Percentiles rank a stretch among this genome's conserved stretches.
Evolutionary conservation across 2,797 vertebrate species (phyloP).

Genomic region (Tadarida brasiliensis): DNA sequence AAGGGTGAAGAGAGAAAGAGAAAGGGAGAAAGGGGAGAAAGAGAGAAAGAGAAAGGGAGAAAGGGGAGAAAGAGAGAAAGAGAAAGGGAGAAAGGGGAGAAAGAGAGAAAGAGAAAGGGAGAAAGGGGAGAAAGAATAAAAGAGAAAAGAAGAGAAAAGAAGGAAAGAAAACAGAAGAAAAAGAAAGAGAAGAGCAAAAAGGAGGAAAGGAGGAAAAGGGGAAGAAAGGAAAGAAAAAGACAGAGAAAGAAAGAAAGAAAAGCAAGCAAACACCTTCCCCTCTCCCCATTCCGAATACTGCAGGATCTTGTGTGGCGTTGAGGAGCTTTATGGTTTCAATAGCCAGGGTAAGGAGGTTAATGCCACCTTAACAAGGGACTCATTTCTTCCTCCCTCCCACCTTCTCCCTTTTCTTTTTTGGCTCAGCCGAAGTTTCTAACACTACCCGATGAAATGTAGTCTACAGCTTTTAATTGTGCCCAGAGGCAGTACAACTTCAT

Average conservation of each 20-base stretch:
- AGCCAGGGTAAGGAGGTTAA: slow-evolving; percentile 85
- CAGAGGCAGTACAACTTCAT: slow-evolving; percentile 89
- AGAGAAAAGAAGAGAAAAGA: fast-evolving
- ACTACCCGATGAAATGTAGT: slow-evolving; percentile 88
- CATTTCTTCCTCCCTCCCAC: slow-evolving; percentile 63
- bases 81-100: fast-evolving
- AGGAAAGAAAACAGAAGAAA: fast-evolving
- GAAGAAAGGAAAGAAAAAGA: not conserved
- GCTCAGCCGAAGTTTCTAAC: slow-evolving; percentile 88
- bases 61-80: fast-evolving
- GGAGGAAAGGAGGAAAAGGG: not conserved
- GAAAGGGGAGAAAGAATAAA: fast-evolving
- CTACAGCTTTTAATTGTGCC: slow-evolving; percentile 91
- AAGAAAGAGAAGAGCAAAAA: not conserved
- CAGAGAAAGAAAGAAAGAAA: not conserved
- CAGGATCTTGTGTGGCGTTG: not conserved
- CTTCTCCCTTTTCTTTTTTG: slow-evolving; percentile 81
- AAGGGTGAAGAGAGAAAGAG: fast-evolving
- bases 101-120: not conserved
- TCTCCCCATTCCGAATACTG: not conserved
- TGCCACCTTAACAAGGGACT: slow-evolving; percentile 85
- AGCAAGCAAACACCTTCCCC: not conserved
- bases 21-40: fast-evolving
- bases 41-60: fast-evolving
- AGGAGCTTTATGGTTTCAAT: slow-evolving; percentile 82